Conservation (phyloP, 2,888 invertebrate genomes). For the Brenthis hecate region DNA sequence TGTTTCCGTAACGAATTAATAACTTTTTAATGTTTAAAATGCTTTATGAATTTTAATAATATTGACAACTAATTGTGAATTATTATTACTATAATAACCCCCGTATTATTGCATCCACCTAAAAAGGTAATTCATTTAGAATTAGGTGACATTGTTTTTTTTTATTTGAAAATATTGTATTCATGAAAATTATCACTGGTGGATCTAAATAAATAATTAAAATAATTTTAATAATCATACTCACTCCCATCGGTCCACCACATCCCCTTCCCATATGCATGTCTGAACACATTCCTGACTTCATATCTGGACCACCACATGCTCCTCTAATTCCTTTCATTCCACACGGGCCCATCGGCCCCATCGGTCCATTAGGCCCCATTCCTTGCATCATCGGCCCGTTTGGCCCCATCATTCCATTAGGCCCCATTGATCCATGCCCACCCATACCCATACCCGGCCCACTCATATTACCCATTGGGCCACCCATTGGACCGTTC, state of each 20-base stretch:
- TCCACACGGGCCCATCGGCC: slow-evolving; percentile 78
- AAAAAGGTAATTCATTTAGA: too few species aligned
- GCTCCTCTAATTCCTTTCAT: slow-evolving; percentile 77
- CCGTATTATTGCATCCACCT: too few species aligned
- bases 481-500: slow-evolving; percentile 62
- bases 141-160: too few species aligned
- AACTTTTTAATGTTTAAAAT: too few species aligned
- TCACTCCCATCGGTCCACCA: slow-evolving; percentile 80
- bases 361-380: slow-evolving; percentile 78
- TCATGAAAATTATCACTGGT: too few species aligned
- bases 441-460: slow-evolving; percentile 66
- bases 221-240: slow-evolving; percentile 41
- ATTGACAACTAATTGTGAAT: too few species aligned
- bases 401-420: slow-evolving; percentile 74
- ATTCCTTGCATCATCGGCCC: slow-evolving; percentile 73
- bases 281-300: slow-evolving; percentile 76
- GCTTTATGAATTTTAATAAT: too few species aligned
- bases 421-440: slow-evolving; percentile 66
- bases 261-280: slow-evolving; percentile 80
- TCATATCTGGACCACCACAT: slow-evolving; percentile 79
- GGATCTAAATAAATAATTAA: neutral
- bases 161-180: too few species aligned
- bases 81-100: too few species aligned
- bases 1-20: neutral
- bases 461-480: slow-evolving; percentile 65